These are phyloP conservation scores for Syncerus caffer DNA, from an alignment of 2,797 vertebrate species.

Conservation along the genomic window DNA sequence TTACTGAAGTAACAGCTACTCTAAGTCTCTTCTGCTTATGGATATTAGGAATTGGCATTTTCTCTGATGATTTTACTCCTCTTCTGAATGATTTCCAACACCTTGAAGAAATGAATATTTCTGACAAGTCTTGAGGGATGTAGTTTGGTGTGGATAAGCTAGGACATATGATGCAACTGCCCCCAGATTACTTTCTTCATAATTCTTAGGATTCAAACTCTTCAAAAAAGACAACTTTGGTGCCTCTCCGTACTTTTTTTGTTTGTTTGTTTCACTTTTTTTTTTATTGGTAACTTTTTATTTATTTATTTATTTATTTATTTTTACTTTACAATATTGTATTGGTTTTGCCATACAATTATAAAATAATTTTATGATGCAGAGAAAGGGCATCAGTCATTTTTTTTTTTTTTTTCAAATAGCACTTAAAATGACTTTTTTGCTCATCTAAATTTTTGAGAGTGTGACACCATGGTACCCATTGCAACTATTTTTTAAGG, in stretches of 20 bases:
- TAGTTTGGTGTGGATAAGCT: neutral
- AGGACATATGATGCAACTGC: neutral
- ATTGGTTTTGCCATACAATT: neutral
- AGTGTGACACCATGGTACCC: neutral
- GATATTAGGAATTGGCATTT: neutral
- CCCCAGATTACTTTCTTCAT: neutral
- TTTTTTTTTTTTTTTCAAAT: neutral
- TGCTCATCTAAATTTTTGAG: neutral
- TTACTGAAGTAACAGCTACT: neutral
- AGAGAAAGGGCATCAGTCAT: neutral
- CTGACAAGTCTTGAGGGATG: neutral
- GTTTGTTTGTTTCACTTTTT: too few species aligned
- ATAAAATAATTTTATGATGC: neutral
- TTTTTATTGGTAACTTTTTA: too few species aligned
- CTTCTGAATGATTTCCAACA: neutral
- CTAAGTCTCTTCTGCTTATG: neutral
- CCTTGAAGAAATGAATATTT: neutral
- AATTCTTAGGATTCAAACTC: neutral
- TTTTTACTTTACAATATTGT: too few species aligned
- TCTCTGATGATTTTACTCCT: neutral
- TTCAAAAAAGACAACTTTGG: neutral
- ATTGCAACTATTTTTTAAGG: neutral
- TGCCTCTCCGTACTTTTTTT: neutral
- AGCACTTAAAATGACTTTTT: neutral
- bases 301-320: too few species aligned